These are phyloP conservation scores for Leucophenga montana DNA, from an alignment of 2,888 invertebrate species.

Conservation along the genomic window DNA sequence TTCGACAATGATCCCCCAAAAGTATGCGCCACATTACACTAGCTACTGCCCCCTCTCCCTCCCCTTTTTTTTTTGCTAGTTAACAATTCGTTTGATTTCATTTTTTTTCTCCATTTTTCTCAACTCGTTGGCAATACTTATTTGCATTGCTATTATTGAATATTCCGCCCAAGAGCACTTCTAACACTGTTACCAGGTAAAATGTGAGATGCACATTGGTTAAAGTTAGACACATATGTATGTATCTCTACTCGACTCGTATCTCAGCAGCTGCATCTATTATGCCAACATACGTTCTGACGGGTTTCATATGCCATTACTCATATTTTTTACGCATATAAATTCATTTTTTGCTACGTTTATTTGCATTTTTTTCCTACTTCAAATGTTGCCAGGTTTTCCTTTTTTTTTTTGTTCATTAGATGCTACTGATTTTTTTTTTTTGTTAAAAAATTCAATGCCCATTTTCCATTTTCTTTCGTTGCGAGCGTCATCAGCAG, in stretches of 20 bases:
- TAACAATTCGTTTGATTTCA: not conserved
- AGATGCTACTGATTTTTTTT: slow-evolving; percentile 8
- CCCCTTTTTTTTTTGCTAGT: not conserved
- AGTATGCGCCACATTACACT: too few species aligned
- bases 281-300: slow-evolving; percentile 23
- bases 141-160: slow-evolving; percentile 27
- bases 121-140: not conserved
- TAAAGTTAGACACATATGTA: not conserved
- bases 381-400: slow-evolving; percentile 19
- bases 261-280: slow-evolving; percentile 24
- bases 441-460: slow-evolving; percentile 28
- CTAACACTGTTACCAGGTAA: not conserved
- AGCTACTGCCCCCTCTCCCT: not conserved
- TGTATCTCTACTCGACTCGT: not conserved
- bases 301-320: slow-evolving; percentile 19
- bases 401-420: slow-evolving; percentile 1
- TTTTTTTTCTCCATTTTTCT: not conserved
- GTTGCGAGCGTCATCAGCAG: not conserved
- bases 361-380: too few species aligned
- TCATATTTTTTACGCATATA: slow-evolving; percentile 27
- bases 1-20: slow-evolving; percentile 58
- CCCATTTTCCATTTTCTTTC: slow-evolving; percentile 14
- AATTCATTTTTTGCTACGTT: slow-evolving; percentile 10
- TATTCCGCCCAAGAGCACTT: slow-evolving; percentile 3
- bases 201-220: not conserved